phyloP scores from a whole-genome alignment of 2,113 vertebrate genomes.

The Saguinus imperator region DNA sequence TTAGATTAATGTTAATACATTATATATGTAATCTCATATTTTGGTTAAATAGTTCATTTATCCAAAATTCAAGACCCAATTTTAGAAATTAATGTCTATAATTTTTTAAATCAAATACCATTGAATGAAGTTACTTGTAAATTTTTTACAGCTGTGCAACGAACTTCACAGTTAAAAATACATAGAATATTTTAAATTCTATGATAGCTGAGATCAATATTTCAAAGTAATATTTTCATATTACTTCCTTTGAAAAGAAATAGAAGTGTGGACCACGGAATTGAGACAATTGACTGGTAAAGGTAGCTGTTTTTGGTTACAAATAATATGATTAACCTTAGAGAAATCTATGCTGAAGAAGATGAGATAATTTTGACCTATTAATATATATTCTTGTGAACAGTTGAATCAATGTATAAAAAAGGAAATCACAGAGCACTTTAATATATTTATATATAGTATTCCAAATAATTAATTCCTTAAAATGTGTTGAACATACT shows the following conservation, averaged over 20 bases:
- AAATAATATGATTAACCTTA: background rate
- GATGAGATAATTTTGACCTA: conserved; percentile 16
- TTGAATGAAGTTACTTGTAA: background rate
- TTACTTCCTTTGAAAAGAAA: background rate
- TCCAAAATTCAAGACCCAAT: conserved; percentile 10
- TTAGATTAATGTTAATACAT: background rate
- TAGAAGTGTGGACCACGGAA: background rate
- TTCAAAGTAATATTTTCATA: background rate
- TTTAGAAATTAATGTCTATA: conserved; percentile 18
- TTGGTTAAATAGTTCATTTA: conserved; percentile 39
- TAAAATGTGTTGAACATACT: background rate
- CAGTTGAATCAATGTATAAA: conserved; percentile 4
- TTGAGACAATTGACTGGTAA: background rate
- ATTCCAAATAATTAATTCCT: background rate
- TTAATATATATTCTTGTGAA: background rate
- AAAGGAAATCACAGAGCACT: background rate
- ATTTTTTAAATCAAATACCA: conserved; percentile 24
- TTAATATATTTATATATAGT: background rate
- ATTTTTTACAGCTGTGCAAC: conserved; percentile 44
- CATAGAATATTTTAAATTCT: background rate
- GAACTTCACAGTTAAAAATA: conserved; percentile 4
- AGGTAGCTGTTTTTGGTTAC: background rate
- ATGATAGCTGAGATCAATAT: background rate
- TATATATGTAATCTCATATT: background rate
- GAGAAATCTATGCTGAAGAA: background rate